These are phyloP conservation scores for Drosophila micromelanica DNA, from an alignment of 1,140 invertebrate genomes.

Conservation along the genomic window DNA sequence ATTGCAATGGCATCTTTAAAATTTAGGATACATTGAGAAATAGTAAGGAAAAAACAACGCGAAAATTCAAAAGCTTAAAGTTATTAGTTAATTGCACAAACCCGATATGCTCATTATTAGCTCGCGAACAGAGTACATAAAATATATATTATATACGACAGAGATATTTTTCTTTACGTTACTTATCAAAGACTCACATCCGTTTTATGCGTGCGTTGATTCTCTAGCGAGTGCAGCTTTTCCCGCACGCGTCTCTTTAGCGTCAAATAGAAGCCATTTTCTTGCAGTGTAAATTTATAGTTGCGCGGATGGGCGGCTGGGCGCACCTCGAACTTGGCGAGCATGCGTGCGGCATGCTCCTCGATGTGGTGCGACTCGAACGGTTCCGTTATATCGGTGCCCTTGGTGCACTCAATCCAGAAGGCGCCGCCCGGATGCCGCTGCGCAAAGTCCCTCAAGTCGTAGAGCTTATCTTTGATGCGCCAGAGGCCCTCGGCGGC, in stretches of 20 bases:
- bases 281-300: constrained; percentile 88
- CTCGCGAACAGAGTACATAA: too few relatives aligned
- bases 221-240: constrained; percentile 85
- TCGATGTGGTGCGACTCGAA: constrained; percentile 89
- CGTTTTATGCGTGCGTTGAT: constrained; percentile 54
- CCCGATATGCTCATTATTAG: too few relatives aligned
- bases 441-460: constrained; percentile 88
- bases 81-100: too few relatives aligned
- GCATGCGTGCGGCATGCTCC: constrained; percentile 85
- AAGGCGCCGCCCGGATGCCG: constrained; percentile 92
- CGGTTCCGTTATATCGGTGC: constrained; percentile 91
- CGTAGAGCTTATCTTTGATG: constrained; percentile 90
- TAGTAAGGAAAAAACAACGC: too few relatives aligned
- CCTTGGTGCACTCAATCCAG: constrained; percentile 90
- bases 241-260: constrained; percentile 87
- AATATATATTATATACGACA: too few relatives aligned
- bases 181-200: constrained; percentile 44
- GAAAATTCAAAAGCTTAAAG: too few relatives aligned
- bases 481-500: constrained; percentile 92
- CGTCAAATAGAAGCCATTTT: constrained; percentile 89
- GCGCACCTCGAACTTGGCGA: constrained; percentile 87
- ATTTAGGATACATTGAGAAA: too few relatives aligned
- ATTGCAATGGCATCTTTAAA: too few relatives aligned
- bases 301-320: constrained; percentile 86
- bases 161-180: too few relatives aligned